Percentiles rank a stretch among this genome's conserved stretches.
Conservation (phyloP, 2,113 vertebrate genomes). For the Pelobates fuscus region DNA sequence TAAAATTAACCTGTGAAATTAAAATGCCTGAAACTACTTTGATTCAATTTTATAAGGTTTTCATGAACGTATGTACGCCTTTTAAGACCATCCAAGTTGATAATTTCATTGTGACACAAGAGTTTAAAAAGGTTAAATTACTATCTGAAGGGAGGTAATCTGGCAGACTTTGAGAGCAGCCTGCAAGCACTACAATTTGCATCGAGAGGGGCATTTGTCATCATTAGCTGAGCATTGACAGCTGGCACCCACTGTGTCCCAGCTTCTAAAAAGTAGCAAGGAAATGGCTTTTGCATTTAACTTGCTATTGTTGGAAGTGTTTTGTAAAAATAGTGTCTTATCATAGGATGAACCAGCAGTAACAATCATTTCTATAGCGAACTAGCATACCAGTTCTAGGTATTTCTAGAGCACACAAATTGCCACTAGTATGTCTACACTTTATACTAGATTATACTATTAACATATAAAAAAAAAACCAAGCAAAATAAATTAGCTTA, state of each 20-base stretch:
- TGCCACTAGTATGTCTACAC: too few species aligned
- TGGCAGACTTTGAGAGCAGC: slow-evolving; percentile 71
- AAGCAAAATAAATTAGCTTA: too few species aligned
- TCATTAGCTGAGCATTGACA: slow-evolving; percentile 99
- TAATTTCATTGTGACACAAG: slow-evolving; percentile 70
- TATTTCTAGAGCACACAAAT: too few species aligned
- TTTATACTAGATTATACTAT: too few species aligned
- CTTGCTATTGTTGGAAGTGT: slow-evolving; percentile 58
- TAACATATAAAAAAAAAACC: too few species aligned
- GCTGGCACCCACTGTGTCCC: slow-evolving; percentile 94
- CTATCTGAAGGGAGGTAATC: slow-evolving; percentile 77
- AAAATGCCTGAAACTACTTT: too few species aligned
- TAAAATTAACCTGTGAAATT: too few species aligned
- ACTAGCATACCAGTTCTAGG: too few species aligned
- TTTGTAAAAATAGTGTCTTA: slow-evolving; percentile 60
- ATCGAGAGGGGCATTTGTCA: slow-evolving; percentile 98
- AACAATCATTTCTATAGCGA: too few species aligned
- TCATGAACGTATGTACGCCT: too few species aligned
- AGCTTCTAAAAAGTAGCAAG: slow-evolving; percentile 88
- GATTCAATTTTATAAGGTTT: background rate
- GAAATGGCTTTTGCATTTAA: slow-evolving; percentile 62
- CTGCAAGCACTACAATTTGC: slow-evolving; percentile 88
- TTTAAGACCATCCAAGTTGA: slow-evolving; percentile 47
- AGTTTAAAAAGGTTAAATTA: slow-evolving; percentile 78
- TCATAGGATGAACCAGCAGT: slow-evolving; percentile 54